Base-by-base conservation (phyloP, 2,888 invertebrate genomes). In the Melipona beecheii region DNA sequence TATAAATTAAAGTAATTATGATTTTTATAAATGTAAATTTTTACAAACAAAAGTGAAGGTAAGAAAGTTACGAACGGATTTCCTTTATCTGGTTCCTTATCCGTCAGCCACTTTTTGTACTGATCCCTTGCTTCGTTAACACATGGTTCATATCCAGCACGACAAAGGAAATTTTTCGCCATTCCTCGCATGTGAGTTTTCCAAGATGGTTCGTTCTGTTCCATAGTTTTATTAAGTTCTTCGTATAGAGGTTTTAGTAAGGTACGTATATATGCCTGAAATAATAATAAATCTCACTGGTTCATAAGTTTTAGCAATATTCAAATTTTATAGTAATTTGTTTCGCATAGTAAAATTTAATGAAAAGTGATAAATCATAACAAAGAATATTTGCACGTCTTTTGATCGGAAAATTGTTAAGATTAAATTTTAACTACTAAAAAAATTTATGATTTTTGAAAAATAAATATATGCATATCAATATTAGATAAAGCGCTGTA, bases 101-200 rank as follows among this genome's bases (percentile, higher is more conserved):
- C 96, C 68, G 96, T 95, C 96, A 97, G 97, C 98, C 98, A 98
- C 89, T 96, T 96, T 76, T 95, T 95, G 93, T 96, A 98, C 58
- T 97, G 96, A 4, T 95, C 95, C 91, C 97, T 97, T 0, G 98
- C 97, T 90, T 97, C 97, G 86, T 96, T 95, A 62, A 98, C 96
- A 92, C 98, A 98, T 0, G 97, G 97, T 81, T 96, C 95, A 94
- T 97, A 97, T 0, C 97, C 97, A 54, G 97, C 96, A 75, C 96
- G 96, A 90, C 97, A 97, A 54, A 97, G 95, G 94, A 97, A 97
- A 11, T 96, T 96, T 93, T 96, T 97, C 0, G 97, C 96, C 71
- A 97, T 95, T 0, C 96, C 95, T 36, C 97, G 95, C 58, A 97
- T 95, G 91, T 97, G 97, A 70, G 96, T 95, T 91, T 95, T 96